These are phyloP conservation scores for Novumbra hubbsi DNA, from an alignment of 2,797 vertebrate species.

Conservation along the genomic window DNA sequence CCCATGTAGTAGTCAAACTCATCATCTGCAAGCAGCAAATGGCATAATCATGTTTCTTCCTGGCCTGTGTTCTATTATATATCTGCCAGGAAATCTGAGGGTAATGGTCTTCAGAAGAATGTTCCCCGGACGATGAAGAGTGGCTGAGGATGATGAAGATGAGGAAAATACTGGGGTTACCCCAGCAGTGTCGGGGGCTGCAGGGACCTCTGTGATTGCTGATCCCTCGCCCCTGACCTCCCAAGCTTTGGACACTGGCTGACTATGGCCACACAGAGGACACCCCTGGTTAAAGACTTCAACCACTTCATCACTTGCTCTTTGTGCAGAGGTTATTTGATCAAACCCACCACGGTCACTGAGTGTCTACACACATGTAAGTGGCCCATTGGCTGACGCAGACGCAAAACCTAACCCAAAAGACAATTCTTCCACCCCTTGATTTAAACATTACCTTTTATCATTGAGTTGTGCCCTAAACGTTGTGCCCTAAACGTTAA, in stretches of 20 bases:
- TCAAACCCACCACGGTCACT: conserved; percentile 95
- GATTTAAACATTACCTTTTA: no score
- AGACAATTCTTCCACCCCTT: neutral
- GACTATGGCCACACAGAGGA: conserved; percentile 60
- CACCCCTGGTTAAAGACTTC: conserved; percentile 92
- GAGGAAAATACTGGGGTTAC: neutral
- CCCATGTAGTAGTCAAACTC: no score
- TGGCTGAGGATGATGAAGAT: conserved; percentile 11
- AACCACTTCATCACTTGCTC: conserved; percentile 96
- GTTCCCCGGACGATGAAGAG: neutral
- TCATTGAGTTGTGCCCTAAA: no score
- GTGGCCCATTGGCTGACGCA: conserved; percentile 32
- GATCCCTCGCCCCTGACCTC: neutral
- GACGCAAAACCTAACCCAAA: neutral
- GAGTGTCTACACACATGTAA: conserved; percentile 99
- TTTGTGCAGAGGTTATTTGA: conserved; percentile 95
- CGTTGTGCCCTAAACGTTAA: no score
- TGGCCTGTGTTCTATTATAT: neutral
- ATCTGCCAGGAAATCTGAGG: neutral
- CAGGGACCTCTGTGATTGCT: conserved; percentile 7
- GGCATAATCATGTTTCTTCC: neutral
- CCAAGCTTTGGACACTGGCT: neutral
- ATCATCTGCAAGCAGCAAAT: neutral
- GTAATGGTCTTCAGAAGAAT: conserved; percentile 1
- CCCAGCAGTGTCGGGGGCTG: conserved; percentile 1